Evolutionary conservation across 2,113 vertebrate species (phyloP), one percentile per base, ranked within the genome.

Genomic region (Grantiella picta): DNA sequence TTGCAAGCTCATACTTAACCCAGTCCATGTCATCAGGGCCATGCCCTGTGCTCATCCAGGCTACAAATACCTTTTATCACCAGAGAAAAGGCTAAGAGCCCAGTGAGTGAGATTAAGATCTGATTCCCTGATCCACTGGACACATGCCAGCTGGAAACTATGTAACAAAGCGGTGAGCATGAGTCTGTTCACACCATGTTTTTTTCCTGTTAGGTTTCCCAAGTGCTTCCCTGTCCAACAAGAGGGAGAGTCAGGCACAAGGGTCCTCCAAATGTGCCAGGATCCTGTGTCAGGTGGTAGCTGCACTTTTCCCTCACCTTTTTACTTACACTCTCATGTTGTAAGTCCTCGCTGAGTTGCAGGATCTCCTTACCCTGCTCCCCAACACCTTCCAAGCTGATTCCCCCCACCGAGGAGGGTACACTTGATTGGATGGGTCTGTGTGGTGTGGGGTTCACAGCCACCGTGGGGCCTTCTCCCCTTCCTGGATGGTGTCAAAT

Each of bases 401-500:
- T 25, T 82, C 10, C 63, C 2, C 10, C 7, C 8, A 33, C 3
- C 0, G 0, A 61, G 60, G n/a, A 52, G 17, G n/a, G 14, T 4
- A 44, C 23, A 12, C 25, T 50, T 79, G 20, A 24, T 12, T 33
- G 27, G 7, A 68, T 8, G 1, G 0, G 1, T 21, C 9, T 47
- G 6, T 72, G 35, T 60, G 5, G 2, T 53, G 15, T 52, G 9
- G 12, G 8, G 6, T 2, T 49, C 47, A 82, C 19, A 85, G 23
- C 3, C 14, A 50, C 29, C 35, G 12, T 31, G 22, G 4, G 11
- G 12, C 3, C 5, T 61, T 69, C 49, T 45, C 17, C 5, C 7
- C 5, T 27, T 69, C 28, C 31, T 4, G 2, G 3, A 3, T 61
- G 3, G 11, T 40, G 42, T 27, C 18, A 73, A 77, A 91, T 66